Conservation (phyloP, 2,113 vertebrate species). For the Triplophysa rosa region DNA sequence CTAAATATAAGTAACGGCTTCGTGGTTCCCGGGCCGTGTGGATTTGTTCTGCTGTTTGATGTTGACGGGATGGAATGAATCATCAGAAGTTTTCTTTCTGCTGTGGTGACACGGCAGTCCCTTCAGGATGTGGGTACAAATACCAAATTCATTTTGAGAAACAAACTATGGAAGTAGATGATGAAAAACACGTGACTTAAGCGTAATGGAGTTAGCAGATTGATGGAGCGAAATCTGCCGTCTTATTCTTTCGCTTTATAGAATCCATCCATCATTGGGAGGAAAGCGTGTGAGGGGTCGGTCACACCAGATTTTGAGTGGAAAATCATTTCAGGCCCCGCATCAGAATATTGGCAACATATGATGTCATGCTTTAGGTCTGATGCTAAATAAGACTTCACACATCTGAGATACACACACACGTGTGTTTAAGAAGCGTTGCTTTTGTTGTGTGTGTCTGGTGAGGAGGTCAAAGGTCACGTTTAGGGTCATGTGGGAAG, state of each 20-base stretch:
- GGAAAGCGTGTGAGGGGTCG: neutral
- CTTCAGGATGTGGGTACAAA: constrained; percentile 13
- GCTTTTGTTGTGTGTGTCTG: neutral
- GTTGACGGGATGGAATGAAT: neutral
- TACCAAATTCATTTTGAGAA: neutral
- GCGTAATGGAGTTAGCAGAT: constrained; percentile 18
- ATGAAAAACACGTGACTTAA: neutral
- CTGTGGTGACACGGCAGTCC: neutral
- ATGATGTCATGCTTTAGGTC: neutral
- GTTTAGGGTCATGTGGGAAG: neutral
- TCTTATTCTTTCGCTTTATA: constrained; percentile 9
- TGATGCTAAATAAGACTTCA: too few species aligned
- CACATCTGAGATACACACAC: too few species aligned
- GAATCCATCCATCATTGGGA: constrained; percentile 37
- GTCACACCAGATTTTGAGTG: too few species aligned
- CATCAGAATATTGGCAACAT: too few species aligned
- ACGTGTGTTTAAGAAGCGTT: neutral
- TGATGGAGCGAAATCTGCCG: constrained; percentile 13
- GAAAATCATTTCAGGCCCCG: too few species aligned
- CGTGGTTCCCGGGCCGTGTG: neutral
- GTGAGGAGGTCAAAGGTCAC: constrained; percentile 24
- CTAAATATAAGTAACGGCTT: neutral
- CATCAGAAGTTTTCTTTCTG: neutral
- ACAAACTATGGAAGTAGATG: neutral
- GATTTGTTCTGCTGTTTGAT: neutral